Percentiles rank a stretch among this genome's conserved stretches.
Conservation (phyloP, 2,797 vertebrate genomes). For the Danio choprae region DNA sequence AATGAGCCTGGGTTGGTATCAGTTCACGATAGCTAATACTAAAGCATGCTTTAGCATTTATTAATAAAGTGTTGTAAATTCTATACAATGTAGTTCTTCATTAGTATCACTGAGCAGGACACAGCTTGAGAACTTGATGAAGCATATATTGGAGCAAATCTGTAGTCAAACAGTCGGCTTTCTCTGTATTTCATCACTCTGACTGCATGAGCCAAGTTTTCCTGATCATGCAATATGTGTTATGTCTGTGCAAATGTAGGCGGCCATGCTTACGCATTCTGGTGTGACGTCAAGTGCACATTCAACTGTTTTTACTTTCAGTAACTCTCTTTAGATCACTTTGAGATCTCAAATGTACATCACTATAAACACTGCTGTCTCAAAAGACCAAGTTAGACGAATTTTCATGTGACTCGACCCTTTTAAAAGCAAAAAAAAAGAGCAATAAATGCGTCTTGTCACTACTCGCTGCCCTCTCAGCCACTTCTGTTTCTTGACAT, state of each 20-base stretch:
- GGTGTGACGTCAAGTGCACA: neutral
- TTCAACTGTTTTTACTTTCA: neutral
- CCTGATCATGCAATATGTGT: neutral
- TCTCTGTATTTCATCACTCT: neutral
- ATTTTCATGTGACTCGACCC: neutral
- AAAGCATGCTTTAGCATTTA: no score
- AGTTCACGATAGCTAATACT: no score
- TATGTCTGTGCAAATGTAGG: neutral
- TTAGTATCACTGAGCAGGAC: no score
- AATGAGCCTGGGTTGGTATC: no score
- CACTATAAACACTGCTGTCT: neutral
- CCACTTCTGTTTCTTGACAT: slow-evolving; percentile 79
- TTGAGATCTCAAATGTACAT: neutral
- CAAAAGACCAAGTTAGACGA: neutral
- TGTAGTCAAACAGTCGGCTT: neutral
- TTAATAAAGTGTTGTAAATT: no score
- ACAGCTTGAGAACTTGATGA: no score
- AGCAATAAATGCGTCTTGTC: slow-evolving; percentile 70
- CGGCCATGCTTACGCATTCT: neutral
- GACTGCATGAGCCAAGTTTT: neutral
- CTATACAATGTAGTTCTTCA: no score
- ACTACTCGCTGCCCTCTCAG: slow-evolving; percentile 66
- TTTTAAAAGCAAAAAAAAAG: slow-evolving; percentile 73
- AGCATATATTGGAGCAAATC: no score
- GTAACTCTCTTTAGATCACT: neutral